phyloP scores from a whole-genome alignment of 30 jellyfish, hydroid and myxozoan species.

The Pelagia noctiluca region DNA sequence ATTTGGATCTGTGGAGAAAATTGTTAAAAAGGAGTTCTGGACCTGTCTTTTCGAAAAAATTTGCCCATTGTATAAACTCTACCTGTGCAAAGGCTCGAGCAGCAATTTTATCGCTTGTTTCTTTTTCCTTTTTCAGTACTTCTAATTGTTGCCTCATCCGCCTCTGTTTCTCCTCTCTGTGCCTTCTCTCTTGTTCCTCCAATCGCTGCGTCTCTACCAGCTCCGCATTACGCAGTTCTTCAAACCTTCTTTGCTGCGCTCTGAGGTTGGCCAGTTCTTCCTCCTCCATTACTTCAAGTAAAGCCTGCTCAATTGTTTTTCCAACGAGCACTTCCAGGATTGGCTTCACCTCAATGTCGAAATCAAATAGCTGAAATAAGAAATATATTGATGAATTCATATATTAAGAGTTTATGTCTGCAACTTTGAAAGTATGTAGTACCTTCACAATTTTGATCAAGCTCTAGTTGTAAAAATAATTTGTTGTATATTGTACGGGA shows the following conservation, averaged over 20 bases:
- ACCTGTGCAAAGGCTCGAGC: slow-evolving; percentile 99
- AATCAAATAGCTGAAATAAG: slow-evolving; percentile 86
- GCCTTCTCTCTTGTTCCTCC: slow-evolving; percentile 97
- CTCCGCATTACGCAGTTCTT: slow-evolving; percentile 94
- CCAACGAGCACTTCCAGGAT: slow-evolving; percentile 96
- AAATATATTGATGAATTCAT: neutral
- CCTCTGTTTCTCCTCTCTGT: slow-evolving; percentile 94
- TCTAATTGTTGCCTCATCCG: slow-evolving; percentile 95
- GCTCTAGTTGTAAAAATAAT: too few relatives aligned
- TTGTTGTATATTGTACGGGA: too few relatives aligned
- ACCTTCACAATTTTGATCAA: too few relatives aligned
- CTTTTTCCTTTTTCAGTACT: slow-evolving; percentile 85
- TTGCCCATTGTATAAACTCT: too few relatives aligned
- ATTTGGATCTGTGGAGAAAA: too few relatives aligned
- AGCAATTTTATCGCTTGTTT: slow-evolving; percentile 86
- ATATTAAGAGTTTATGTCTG: too few relatives aligned
- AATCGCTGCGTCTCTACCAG: slow-evolving; percentile 91
- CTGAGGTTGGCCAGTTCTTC: slow-evolving; percentile 92
- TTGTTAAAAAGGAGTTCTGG: too few relatives aligned
- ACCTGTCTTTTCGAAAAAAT: too few relatives aligned
- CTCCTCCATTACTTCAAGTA: slow-evolving; percentile 97
- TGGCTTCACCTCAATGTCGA: slow-evolving; percentile 94
- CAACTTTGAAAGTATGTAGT: too few relatives aligned
- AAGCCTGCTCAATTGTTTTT: slow-evolving; percentile 93
- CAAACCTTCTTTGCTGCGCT: slow-evolving; percentile 95